Base-by-base conservation (phyloP, 2,113 vertebrate species). In the Melanostigma gelatinosum region DNA sequence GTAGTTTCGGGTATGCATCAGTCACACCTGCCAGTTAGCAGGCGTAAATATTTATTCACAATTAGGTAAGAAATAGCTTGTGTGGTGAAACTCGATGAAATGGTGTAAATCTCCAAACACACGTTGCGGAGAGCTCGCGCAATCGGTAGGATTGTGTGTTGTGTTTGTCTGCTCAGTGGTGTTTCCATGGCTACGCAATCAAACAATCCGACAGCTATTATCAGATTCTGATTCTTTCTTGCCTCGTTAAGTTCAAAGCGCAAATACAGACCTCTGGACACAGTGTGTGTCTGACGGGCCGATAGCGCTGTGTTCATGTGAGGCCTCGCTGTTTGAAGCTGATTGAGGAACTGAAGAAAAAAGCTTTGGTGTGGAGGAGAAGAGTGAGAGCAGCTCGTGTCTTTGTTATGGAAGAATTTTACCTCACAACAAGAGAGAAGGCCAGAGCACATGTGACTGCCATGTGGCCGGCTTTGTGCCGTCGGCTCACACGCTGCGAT, bases 311-410 rank as follows among this genome's bases (percentile, higher is more conserved):
- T 42, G 42, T 46, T 54, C 20, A 40, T 16, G 63, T 20, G 4
- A 13, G 48, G 48, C 1, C 16, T 29, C 16, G 4, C 5, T 1
- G 24, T 22, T 67, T 46, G 65, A 20, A 50, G 44, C 27, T 48
- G 27, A 48, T 10, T 12, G 22, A 40, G 48, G n/a, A 2, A n/a
- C 50, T n/a, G 3, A 54, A n/a, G 22, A 10, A 55, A 62, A 32
- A 32, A 44, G 15, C 22, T 46, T 55, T 70, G 36, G 50, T 71
- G 44, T 22, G 18, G 29, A 57, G 4, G 13, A 42, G 69, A 0
- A 32, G 34, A 71, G 38, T 55, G 73, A 20, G 57, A 79, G 72
- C 4, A 0, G 13, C 64, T 61, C 44, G 75, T 64, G 77, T 54
- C 16, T n/a, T n/a, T n/a, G n/a, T n/a, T n/a, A n/a, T n/a, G n/a